Evolutionary conservation across 2,797 vertebrate species (phyloP).

Genomic region (Danio albolineatus): DNA sequence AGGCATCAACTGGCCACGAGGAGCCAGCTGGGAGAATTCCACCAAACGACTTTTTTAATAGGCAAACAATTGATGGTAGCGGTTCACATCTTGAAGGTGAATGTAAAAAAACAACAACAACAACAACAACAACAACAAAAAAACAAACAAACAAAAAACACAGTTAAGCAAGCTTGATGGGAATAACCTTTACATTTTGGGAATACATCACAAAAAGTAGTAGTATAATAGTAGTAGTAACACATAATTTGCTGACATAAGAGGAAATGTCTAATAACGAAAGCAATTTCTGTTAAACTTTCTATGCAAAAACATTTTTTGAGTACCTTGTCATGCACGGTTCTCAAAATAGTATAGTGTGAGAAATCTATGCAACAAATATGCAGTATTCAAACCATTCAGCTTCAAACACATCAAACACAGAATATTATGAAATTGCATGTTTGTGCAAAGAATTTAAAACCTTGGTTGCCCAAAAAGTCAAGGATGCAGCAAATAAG

Average conservation of each 20-base stretch:
- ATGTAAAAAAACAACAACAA: too few species aligned
- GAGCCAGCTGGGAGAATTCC: too few species aligned
- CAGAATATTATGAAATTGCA: not conserved
- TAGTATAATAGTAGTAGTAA: not conserved
- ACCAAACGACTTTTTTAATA: too few species aligned
- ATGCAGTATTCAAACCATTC: not conserved
- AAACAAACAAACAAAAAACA: too few species aligned
- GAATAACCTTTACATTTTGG: not conserved
- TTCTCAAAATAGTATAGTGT: too few species aligned
- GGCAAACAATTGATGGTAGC: too few species aligned
- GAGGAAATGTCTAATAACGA: too few species aligned
- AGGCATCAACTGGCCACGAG: too few species aligned
- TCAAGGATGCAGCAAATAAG: conserved; percentile 12
- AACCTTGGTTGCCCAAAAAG: not conserved
- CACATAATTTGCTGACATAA: not conserved
- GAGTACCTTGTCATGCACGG: too few species aligned
- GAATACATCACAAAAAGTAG: not conserved
- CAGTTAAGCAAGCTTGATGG: not conserved
- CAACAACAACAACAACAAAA: too few species aligned
- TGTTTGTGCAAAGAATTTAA: not conserved
- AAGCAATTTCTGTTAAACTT: not conserved
- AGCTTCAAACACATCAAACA: not conserved
- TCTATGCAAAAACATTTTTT: too few species aligned
- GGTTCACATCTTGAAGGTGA: too few species aligned
- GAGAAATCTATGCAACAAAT: not conserved